Base-by-base conservation (phyloP, 2,113 vertebrate species). In the Tapirus terrestris region DNA sequence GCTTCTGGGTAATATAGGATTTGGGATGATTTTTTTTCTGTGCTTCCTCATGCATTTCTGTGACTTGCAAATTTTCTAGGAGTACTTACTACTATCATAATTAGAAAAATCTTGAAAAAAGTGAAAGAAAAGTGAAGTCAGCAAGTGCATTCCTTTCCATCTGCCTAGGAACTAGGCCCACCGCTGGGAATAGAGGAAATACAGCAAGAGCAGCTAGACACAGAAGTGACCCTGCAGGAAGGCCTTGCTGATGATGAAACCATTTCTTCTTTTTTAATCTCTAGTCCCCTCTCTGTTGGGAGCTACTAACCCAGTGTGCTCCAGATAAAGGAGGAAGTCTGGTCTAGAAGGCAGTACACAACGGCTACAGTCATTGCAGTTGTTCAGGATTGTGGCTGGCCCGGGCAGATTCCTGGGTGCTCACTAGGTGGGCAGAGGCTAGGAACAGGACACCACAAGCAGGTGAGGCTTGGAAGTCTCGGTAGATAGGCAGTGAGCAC, bases 61-160 rank as follows among this genome's bases (percentile, higher is more conserved):
- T 68, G 77, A 89, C 87, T 89, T 91, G 56, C 23, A 84, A 84
- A 75, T 68, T 91, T 95, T 85, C 76, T 76, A 65, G 45, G 61
- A 91, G 17, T 82, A 63, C 3, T 83, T 80, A 43, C 9, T 39
- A 27, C 33, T 82, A 60, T 77, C 27, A 91, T 72, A 91, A 53
- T 60, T 2, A 58, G 48, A 29, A 75, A 96, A 75, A 67, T 39
- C 21, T 20, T 43, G 67, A 27, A 27, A 67, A 58, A 79, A 61
- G 16, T 33, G 21, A 76, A 65, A 75, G 60, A 68, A 61, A 97
- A 68, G 10, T 51, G 13, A 79, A 93, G 33, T 67, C 33, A 84
- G 53, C 39, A 73, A 84, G 29, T 39, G 3, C 25, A 21, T 36
- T 91, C 31, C 20, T 84, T 91, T 77, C 53, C 85, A 7, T 48